phyloP scores from a whole-genome alignment of 2,113 vertebrate genomes.

The Mystacornis crossleyi region DNA sequence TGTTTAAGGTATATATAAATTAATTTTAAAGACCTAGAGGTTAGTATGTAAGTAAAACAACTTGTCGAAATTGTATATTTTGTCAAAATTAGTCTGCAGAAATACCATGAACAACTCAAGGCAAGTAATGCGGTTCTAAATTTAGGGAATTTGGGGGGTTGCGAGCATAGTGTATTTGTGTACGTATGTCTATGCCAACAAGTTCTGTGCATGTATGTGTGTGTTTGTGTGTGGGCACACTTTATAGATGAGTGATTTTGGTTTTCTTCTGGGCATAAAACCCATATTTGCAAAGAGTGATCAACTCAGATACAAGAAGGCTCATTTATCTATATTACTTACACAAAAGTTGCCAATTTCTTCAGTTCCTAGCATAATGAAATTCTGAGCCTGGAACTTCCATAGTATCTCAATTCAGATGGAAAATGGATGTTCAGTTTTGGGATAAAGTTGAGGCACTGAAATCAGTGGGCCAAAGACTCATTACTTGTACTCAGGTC shows the following conservation, averaged over 20 bases:
- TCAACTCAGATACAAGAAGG: background rate
- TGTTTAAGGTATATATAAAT: background rate
- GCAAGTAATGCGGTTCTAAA: background rate
- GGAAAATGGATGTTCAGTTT: background rate
- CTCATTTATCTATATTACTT: background rate
- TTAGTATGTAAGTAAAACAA: background rate
- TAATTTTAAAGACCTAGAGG: background rate
- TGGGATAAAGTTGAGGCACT: background rate
- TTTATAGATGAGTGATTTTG: background rate
- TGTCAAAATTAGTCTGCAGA: background rate
- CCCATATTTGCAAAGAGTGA: fast-evolving
- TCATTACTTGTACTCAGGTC: background rate
- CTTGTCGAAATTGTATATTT: background rate
- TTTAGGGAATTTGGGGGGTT: background rate
- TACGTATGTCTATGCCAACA: background rate
- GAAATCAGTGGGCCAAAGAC: background rate
- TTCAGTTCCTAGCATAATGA: background rate
- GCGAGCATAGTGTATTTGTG: background rate
- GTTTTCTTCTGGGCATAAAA: background rate
- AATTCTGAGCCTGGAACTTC: background rate
- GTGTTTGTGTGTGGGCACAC: background rate
- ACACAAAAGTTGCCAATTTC: background rate
- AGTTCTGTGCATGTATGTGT: background rate
- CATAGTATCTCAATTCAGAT: background rate
- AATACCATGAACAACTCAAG: background rate